These are phyloP conservation scores for Phrixothrix hirtus DNA, from an alignment of 2,888 invertebrate genomes.

Conservation along the genomic window DNA sequence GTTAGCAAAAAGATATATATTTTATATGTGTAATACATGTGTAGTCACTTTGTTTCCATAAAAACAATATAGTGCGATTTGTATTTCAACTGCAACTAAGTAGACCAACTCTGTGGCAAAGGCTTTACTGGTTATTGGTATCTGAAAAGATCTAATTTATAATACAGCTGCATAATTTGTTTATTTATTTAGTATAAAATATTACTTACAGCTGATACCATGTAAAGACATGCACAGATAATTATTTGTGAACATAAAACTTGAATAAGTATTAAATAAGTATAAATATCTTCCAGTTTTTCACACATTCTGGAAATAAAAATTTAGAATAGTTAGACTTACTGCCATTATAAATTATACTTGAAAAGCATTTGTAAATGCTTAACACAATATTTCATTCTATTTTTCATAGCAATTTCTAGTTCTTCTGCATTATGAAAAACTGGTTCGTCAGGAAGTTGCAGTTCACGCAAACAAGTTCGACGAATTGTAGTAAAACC, in stretches of 20 bases:
- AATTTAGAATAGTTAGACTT: too few species aligned
- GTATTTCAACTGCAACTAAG: constrained; percentile 36
- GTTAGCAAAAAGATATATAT: background rate
- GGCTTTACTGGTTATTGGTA: constrained; percentile 20
- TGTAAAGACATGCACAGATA: constrained; percentile 40
- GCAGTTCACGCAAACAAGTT: constrained; percentile 33
- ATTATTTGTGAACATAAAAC: constrained; percentile 39
- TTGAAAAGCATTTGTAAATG: background rate
- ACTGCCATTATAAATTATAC: too few species aligned
- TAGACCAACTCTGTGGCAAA: constrained; percentile 28
- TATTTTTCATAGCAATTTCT: background rate
- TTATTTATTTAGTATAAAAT: too few species aligned
- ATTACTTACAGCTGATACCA: constrained; percentile 37
- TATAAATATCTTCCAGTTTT: constrained; percentile 37
- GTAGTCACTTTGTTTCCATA: constrained; percentile 39
- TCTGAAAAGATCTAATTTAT: constrained; percentile 19
- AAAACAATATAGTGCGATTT: constrained; percentile 39
- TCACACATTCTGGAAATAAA: constrained; percentile 38
- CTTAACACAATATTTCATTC: background rate
- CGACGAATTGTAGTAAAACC: constrained; percentile 37
- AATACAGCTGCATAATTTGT: too few species aligned
- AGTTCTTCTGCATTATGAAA: background rate
- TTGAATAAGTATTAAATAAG: constrained; percentile 37
- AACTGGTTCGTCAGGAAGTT: constrained; percentile 12
- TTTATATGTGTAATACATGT: too few species aligned